Conservation (phyloP, 2,797 vertebrate genomes). For the Tiaroga cobitis region DNA sequence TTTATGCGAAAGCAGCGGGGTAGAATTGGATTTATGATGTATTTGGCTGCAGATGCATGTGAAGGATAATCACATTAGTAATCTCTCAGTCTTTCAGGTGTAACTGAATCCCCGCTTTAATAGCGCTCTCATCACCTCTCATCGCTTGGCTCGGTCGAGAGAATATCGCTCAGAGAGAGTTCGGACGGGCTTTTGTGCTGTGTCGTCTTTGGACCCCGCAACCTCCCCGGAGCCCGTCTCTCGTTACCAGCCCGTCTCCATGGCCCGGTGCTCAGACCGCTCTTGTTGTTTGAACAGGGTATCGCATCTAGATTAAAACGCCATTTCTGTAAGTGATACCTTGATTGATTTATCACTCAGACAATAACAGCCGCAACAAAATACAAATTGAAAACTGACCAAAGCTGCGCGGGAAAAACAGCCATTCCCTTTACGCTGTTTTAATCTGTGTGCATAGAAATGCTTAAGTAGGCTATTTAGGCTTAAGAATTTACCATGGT, state of each 20-base stretch:
- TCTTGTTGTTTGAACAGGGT: constrained; percentile 64
- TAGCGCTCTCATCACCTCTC: constrained; percentile 54
- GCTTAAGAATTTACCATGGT: neutral
- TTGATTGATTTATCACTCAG: constrained; percentile 66
- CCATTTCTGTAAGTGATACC: constrained; percentile 68
- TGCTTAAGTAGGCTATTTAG: neutral
- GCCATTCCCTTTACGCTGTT: neutral
- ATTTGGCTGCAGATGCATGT: constrained; percentile 77
- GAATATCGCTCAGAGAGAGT: constrained; percentile 53
- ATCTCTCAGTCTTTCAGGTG: constrained; percentile 78
- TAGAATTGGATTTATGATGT: constrained; percentile 82
- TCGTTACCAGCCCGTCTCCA: constrained; percentile 66
- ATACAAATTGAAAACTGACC: constrained; percentile 55
- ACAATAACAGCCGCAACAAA: constrained; percentile 52
- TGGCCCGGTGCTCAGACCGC: constrained; percentile 59
- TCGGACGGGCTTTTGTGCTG: constrained; percentile 65
- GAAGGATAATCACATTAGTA: constrained; percentile 77
- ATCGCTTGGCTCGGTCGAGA: constrained; percentile 64
- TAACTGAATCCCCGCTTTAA: constrained; percentile 73
- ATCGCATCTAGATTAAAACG: constrained; percentile 73
- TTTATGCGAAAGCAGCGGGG: constrained; percentile 71
- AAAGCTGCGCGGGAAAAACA: constrained; percentile 7
- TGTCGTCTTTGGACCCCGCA: constrained; percentile 57
- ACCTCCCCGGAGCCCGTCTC: constrained; percentile 66
- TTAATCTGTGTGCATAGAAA: neutral